Percentiles rank a stretch among this genome's conserved stretches.
These are phyloP conservation scores for Cnemophilus loriae DNA, from an alignment of 2,113 vertebrate species.

Conservation along the genomic window DNA sequence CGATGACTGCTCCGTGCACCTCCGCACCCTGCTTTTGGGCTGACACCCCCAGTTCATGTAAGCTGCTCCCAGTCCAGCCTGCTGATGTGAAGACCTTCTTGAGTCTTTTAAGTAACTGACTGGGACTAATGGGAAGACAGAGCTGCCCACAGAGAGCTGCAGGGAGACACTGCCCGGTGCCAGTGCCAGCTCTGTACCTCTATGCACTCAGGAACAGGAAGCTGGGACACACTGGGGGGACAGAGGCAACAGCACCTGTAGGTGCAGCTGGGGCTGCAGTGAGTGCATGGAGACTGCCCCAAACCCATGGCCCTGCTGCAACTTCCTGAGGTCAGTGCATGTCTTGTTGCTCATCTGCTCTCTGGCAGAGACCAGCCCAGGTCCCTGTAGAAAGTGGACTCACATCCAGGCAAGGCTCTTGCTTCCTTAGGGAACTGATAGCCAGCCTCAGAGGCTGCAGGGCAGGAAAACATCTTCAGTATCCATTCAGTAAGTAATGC, in stretches of 20 bases:
- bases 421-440: not conserved
- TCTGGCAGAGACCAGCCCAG: not conserved
- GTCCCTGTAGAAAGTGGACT: not conserved
- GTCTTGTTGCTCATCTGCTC: not conserved
- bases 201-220: accelerated
- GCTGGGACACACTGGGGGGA: not conserved
- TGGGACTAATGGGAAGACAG: not conserved
- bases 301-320: not conserved
- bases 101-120: not conserved
- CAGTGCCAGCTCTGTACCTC: not conserved
- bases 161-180: not conserved
- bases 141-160: not conserved
- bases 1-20: not conserved
- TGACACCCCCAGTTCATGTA: not conserved
- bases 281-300: not conserved
- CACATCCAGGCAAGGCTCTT: not conserved
- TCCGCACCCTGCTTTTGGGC: not conserved
- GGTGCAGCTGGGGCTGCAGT: not conserved
- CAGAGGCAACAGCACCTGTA: not conserved
- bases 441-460: not conserved
- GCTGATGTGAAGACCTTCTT: not conserved
- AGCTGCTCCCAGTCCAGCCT: not conserved
- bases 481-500: not conserved
- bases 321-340: not conserved
- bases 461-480: not conserved